A percentile compares a stretch with the other conserved stretches of the same genome.
These are phyloP conservation scores for Notolepis coatsorum DNA, from an alignment of 2,797 vertebrate genomes.

Conservation along the genomic window DNA sequence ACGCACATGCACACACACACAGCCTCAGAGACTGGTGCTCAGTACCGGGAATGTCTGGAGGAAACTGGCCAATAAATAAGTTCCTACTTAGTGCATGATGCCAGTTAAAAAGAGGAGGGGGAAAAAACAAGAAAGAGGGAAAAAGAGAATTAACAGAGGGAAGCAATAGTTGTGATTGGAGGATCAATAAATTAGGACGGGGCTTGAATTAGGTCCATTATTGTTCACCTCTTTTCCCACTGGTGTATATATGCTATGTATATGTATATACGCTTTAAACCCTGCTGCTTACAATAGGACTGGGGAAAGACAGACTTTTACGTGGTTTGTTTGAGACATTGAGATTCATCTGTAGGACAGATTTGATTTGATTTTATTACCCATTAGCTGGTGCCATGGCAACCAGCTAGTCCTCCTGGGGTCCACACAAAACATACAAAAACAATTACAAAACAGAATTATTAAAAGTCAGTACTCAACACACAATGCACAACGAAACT, in stretches of 20 bases:
- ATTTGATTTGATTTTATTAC: too few species aligned
- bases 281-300: conserved; percentile 49
- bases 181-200: too few species aligned
- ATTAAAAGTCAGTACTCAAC: too few species aligned
- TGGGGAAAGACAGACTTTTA: conserved; percentile 35
- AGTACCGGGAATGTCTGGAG: conserved; percentile 34
- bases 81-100: conserved; percentile 53
- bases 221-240: conserved; percentile 47
- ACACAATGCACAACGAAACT: too few species aligned
- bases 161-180: too few species aligned
- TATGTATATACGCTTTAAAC: conserved; percentile 28
- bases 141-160: conserved; percentile 55
- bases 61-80: conserved; percentile 63
- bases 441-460: too few species aligned
- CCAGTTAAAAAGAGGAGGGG: conserved; percentile 43
- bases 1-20: conserved; percentile 15
- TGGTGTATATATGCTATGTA: too few species aligned
- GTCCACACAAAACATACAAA: too few species aligned
- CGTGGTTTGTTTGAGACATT: conserved; percentile 35
- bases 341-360: conserved; percentile 29
- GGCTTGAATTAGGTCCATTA: too few species aligned
- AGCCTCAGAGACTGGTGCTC: conserved; percentile 37
- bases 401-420: too few species aligned
- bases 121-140: neutral
- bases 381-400: too few species aligned